Evolutionary conservation across 2,113 vertebrate species (phyloP), one percentile per base, ranked within the genome.

Genomic region (Trematocara macrostoma): DNA sequence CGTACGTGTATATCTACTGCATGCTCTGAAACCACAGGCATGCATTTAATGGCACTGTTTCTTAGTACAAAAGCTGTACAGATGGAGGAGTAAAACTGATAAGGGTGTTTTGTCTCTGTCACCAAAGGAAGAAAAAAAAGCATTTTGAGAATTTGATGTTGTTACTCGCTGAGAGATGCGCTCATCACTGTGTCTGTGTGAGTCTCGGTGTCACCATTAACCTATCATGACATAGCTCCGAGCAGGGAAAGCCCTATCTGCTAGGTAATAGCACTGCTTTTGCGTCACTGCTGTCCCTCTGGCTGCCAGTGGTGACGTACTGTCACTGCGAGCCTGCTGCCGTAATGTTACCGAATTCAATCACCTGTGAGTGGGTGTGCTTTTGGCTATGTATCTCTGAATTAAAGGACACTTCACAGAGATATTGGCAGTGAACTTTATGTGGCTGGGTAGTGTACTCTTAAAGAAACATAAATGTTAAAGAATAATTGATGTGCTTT

Each of bases 241-340:
- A 76, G 88, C 61, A 80, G 92, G 93, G 91, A 89, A 93, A 92
- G 80, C 91, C 94, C 93, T n/a, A 71, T 91, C 83, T 89, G 80
- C 78, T 7, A 38, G 71, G 74, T 86, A 84, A 89, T 47, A 42
- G 69, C 34, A 61, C 9, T 31, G 86, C 29, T 31, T 45, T 89
- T 93, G 93, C 91, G 94, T 94, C 94, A 94, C 29, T 23, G 78
- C 57, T 89, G 89, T 90, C 80, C 87, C 49, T 6, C 8, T 84
- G 34, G 83, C 47, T 83, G 82, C 90, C 64, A 81, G 80, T 83
- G 61, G 81, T 94, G 93, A 94, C 84, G 90, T 92, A 91, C 82
- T 38, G 53, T 31, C 42, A 67, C 87, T 81, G 85, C 59, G 16
- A 64, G 18, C 59, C 51, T 40, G 53, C 42, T 78, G 74, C 49